phyloP scores from a whole-genome alignment of 2,888 invertebrate species.

The Papilio elwesi region DNA sequence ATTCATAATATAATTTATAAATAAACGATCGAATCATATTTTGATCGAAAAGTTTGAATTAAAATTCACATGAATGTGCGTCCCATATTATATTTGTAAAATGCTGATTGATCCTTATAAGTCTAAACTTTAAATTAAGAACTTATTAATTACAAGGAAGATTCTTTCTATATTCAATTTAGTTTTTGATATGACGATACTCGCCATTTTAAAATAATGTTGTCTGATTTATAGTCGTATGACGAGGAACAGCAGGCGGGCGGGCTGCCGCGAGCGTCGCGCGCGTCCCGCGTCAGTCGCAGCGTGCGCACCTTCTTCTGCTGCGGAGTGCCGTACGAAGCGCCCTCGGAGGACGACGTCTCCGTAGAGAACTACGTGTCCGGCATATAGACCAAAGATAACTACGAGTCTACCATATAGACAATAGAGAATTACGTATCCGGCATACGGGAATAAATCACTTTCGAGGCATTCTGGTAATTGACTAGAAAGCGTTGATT shows the following conservation, averaged over 20 bases:
- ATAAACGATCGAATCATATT: too few species aligned
- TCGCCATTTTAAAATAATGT: slow-evolving; percentile 44
- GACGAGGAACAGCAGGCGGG: slow-evolving; percentile 75
- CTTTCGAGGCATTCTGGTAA: slow-evolving; percentile 50
- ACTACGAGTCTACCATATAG: not conserved
- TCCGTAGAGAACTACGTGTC: slow-evolving; percentile 47
- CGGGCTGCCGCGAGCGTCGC: slow-evolving; percentile 77
- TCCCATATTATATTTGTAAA: too few species aligned
- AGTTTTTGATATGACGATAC: not conserved
- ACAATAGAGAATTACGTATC: slow-evolving; percentile 14
- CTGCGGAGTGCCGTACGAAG: slow-evolving; percentile 68
- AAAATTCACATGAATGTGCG: too few species aligned
- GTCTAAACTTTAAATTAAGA: too few species aligned
- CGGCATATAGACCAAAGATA: slow-evolving; percentile 56
- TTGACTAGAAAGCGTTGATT: too few species aligned
- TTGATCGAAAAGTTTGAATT: too few species aligned
- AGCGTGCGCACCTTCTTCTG: slow-evolving; percentile 73
- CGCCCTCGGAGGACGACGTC: slow-evolving; percentile 69
- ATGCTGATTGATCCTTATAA: too few species aligned
- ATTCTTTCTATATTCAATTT: not conserved
- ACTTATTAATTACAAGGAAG: not conserved
- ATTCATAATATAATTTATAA: too few species aligned
- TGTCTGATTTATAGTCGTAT: slow-evolving; percentile 68
- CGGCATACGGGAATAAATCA: slow-evolving; percentile 43
- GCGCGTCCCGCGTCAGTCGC: slow-evolving; percentile 66